phyloP scores from a whole-genome alignment of 1,140 invertebrate genomes.

The Nixonia krombeini region DNA sequence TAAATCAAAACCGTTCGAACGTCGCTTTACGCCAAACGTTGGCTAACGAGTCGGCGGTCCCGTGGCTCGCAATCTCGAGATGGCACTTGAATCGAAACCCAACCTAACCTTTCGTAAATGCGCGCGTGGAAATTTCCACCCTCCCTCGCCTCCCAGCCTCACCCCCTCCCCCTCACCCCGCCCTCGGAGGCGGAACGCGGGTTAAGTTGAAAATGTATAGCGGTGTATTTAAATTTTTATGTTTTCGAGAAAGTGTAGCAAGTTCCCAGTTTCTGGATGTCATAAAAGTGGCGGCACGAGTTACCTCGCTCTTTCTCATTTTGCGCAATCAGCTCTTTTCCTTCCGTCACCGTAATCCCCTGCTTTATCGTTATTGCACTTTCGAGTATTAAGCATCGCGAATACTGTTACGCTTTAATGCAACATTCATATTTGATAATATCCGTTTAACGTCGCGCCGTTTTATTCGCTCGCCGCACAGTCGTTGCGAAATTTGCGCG shows the following conservation, averaged over 20 bases:
- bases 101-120: neutral
- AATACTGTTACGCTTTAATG: slow-evolving; percentile 10
- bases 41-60: too few relatives aligned
- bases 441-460: slow-evolving; percentile 2
- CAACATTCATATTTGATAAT: slow-evolving; percentile 10
- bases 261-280: slow-evolving; percentile 4
- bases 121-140: too few relatives aligned
- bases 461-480: too few relatives aligned
- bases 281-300: slow-evolving; percentile 12
- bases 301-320: slow-evolving; percentile 10
- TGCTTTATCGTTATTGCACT: slow-evolving; percentile 21
- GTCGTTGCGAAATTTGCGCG: too few relatives aligned
- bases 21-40: too few relatives aligned
- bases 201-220: neutral
- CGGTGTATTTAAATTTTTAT: neutral
- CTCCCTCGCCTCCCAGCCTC: too few relatives aligned
- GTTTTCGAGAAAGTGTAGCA: neutral
- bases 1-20: slow-evolving; percentile 2
- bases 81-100: too few relatives aligned
- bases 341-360: slow-evolving; percentile 17
- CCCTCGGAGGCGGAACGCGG: neutral
- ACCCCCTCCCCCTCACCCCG: too few relatives aligned
- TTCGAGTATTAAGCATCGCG: slow-evolving; percentile 4
- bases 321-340: slow-evolving; percentile 13
- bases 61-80: too few relatives aligned